phyloP scores from a whole-genome alignment of 64 coral and sea anemone species.

The Actinia equina region DNA sequence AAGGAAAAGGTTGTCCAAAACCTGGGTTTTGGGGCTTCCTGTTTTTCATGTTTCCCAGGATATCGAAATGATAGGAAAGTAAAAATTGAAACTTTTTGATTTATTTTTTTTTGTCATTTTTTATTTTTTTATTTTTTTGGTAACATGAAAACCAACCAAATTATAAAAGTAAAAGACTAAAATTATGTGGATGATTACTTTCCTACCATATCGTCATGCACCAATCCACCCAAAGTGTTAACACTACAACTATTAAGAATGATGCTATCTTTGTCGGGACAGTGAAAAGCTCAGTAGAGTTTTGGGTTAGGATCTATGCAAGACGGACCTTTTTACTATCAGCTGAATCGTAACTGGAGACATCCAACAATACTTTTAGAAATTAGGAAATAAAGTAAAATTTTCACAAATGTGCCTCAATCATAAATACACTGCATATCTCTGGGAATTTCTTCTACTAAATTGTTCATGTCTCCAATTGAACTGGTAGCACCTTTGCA shows the following conservation, averaged over 20 bases:
- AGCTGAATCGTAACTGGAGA: not conserved
- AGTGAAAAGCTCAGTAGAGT: not conserved
- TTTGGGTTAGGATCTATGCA: not conserved
- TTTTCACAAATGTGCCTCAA: not conserved
- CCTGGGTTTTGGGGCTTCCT: not conserved
- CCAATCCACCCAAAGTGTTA: not conserved
- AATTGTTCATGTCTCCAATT: not conserved
- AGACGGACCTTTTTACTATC: not conserved
- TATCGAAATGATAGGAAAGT: not conserved
- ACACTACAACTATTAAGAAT: not conserved
- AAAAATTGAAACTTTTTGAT: not conserved
- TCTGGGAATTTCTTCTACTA: not conserved
- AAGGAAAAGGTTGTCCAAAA: not conserved
- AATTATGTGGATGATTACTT: not conserved
- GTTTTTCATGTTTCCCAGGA: not conserved
- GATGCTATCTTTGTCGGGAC: not conserved
- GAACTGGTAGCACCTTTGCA: not conserved
- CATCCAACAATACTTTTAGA: not conserved
- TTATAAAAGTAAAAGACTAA: not conserved
- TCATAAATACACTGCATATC: not conserved
- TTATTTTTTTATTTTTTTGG: not conserved
- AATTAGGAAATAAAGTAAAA: not conserved
- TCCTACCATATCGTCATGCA: not conserved
- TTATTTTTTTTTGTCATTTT: not conserved
- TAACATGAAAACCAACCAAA: not conserved